Evolutionary conservation across 2,888 invertebrate species (phyloP).

Genomic region (Dynastes hyllus): DNA sequence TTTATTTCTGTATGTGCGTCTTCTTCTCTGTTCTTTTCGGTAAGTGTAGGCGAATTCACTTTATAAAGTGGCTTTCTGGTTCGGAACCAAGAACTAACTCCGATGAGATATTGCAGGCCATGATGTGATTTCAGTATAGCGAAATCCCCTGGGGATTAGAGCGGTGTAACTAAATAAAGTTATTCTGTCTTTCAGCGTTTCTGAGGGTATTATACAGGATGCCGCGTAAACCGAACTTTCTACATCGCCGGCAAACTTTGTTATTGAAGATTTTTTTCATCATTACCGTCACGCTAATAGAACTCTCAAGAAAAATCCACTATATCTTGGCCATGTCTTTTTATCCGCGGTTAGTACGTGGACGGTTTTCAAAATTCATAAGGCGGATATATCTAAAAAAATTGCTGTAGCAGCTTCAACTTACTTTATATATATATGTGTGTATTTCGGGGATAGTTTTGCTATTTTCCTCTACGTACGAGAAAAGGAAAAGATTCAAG

Average conservation of each 20-base stretch:
- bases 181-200: slow-evolving; percentile 52
- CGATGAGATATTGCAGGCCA: slow-evolving; percentile 44
- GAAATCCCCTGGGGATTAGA: slow-evolving; percentile 50
- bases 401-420: not conserved
- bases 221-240: slow-evolving; percentile 37
- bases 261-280: slow-evolving; percentile 51
- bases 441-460: not conserved
- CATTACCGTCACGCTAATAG: slow-evolving; percentile 46
- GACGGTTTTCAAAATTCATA: slow-evolving; percentile 28
- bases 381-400: slow-evolving; percentile 25
- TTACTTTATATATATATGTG: not conserved
- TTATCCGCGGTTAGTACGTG: slow-evolving; percentile 19
- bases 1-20: slow-evolving; percentile 4
- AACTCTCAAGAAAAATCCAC: slow-evolving; percentile 41
- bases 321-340: slow-evolving; percentile 22
- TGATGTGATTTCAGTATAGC: slow-evolving; percentile 50
- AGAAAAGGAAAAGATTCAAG: no score
- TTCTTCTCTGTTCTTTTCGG: slow-evolving; percentile 19
- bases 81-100: slow-evolving; percentile 47
- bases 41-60: slow-evolving; percentile 39
- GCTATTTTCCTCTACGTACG: not conserved
- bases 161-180: slow-evolving; percentile 53
- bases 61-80: slow-evolving; percentile 46
- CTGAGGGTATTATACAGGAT: slow-evolving; percentile 49
- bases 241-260: slow-evolving; percentile 46